Evolutionary conservation across 2,888 invertebrate genomes (phyloP), one percentile per base, ranked within the genome.

Genomic region (Leucoma salicis): DNA sequence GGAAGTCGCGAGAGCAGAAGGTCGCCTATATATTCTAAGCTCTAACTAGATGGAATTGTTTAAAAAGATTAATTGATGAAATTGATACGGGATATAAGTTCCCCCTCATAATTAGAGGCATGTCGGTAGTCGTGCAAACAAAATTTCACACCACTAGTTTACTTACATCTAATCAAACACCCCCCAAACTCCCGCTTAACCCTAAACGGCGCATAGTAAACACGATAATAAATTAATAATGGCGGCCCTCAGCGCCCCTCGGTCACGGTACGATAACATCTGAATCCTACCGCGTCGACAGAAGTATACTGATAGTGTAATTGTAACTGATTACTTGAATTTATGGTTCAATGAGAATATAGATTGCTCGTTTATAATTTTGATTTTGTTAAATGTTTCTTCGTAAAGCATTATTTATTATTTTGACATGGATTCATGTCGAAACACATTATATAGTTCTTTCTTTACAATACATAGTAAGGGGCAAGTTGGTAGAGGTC

Each of bases 201-300:
- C 59, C 47, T 56, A 54, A 56, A 53, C 57, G 49, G 60, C 53
- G 34, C 31, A 53, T 53, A 42, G 56, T 57, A 62, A 66, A 67
- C 67, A 48, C 50, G 67, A 70, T 70, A 71, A 61, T 59, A 59
- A 61, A 67, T 68, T 70, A 68, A 67, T 70, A 68, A 67, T 49
- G 48, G 35, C 14, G 32, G 11, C 34, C 31, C 35, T 31, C 32
- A 18, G 40, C 42, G 39, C 46, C 51, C 66, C 53, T 49, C 62
- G 53, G 59, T 66, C 57, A 62, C 61, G 70, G 52, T 40, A 38
- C 53, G 65, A 67, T 70, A 66, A 53, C 62, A 60, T 58, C 63
- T 28, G 57, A 55, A 66, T 55, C 51, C 61, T 42, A 47, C 25
- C 49, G 40, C 47, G 59, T 53, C 46, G 44, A 46, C 53, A 50